Base-by-base conservation (phyloP, 2,113 vertebrate genomes). In the Dendrocopos noguchii region DNA sequence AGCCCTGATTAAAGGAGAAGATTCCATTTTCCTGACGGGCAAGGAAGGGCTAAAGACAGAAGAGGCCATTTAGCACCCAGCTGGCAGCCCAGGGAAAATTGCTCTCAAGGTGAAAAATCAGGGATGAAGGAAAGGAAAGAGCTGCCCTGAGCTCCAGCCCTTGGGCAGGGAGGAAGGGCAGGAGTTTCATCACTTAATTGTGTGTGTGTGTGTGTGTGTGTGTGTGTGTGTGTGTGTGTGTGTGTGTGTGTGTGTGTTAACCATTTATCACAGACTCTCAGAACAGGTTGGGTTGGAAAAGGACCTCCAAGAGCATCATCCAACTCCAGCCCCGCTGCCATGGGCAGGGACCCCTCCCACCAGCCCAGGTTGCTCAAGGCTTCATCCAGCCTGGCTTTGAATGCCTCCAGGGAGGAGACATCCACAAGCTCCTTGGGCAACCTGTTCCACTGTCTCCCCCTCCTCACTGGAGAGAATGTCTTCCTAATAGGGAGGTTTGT, bases 41-140 rank as follows among this genome's bases (percentile, higher is more conserved):
- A 82, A 77, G 94, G 75, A 94, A 90, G 17, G 66, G 85, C 77
- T 80, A 84, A 93, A 96, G 90, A 93, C 91, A 95, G 93, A 96
- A 92, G 87, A 79, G 83, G 63, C 85, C 71, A 24, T 84, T 90
- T 92, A 80, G 77, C 89, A 46, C 53, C 5, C 50, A 5, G 68
- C 67, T 91, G 95, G 83, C 83, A 93, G 95, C 86, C 63, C 46
- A 10, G 85, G 85, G 85, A 82, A 90, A 93, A 95, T 59, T 70
- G 80, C 59, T 86, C 68, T 88, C 66, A 33, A 79, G 88, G 90
- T 91, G 83, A 94, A 90, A 53, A 52, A 71, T 91, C 70, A 2
- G 50, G 80, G 74, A 86, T 83, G 76, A 89, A 93, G 88, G 77
- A 46, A 60, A 84, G 36, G 70, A 64, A 88, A 88, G 68, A 89